These are phyloP conservation scores for Pherbina coryleti DNA, from an alignment of 2,888 invertebrate species.

Conservation along the genomic window DNA sequence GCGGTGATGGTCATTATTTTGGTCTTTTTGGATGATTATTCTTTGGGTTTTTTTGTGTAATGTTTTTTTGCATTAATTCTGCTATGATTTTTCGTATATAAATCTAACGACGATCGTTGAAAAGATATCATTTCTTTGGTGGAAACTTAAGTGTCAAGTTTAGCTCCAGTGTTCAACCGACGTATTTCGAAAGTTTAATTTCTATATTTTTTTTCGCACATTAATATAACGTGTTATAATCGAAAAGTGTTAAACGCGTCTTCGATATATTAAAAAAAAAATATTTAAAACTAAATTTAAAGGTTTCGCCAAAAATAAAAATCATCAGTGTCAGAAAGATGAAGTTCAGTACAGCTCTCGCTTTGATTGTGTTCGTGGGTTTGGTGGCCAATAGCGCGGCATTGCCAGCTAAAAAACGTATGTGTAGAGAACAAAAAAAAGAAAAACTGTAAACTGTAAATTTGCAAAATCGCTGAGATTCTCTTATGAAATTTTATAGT, in stretches of 20 bases:
- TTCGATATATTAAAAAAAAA: slow-evolving; percentile 19
- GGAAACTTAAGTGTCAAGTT: slow-evolving; percentile 70
- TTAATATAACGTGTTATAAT: neutral
- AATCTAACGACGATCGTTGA: slow-evolving; percentile 66
- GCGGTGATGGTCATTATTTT: neutral
- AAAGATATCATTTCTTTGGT: slow-evolving; percentile 69
- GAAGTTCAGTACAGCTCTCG: slow-evolving; percentile 60
- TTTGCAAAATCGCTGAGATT: no score
- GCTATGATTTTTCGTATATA: slow-evolving; percentile 62
- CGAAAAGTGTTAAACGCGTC: slow-evolving; percentile 22
- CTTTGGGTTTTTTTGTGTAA: slow-evolving; percentile 32
- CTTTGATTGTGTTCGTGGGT: slow-evolving; percentile 59
- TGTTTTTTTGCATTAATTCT: slow-evolving; percentile 53
- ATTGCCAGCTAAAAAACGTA: slow-evolving; percentile 64
- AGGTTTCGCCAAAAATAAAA: neutral
- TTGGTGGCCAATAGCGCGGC: slow-evolving; percentile 60
- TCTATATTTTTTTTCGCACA: neutral
- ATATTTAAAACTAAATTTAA: neutral
- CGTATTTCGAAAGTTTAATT: slow-evolving; percentile 42
- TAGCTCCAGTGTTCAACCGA: slow-evolving; percentile 68
- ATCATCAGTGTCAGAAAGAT: slow-evolving; percentile 49
- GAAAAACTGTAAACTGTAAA: neutral
- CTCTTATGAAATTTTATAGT: no score
- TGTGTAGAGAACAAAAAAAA: slow-evolving; percentile 48
- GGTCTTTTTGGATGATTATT: neutral